Percentiles rank a stretch among this genome's conserved stretches.
Conservation (phyloP, 2,888 invertebrate species). For the Agapostemon virescens region DNA sequence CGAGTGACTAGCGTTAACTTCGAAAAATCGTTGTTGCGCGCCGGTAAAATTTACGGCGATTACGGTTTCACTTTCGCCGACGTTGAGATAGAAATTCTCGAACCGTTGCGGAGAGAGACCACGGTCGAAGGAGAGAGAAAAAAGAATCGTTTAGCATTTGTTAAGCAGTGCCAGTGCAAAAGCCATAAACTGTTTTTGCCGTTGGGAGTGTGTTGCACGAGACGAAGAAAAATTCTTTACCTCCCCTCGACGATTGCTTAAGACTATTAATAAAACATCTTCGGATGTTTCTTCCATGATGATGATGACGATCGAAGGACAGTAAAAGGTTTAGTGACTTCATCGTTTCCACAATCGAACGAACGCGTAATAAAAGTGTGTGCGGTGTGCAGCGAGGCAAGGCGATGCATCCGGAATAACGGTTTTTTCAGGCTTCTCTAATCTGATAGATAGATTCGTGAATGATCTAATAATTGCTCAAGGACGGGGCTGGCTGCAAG, state of each 20-base stretch:
- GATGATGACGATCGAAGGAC: slow-evolving; percentile 24
- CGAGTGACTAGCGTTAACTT: neutral
- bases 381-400: neutral
- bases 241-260: neutral
- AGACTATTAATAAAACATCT: slow-evolving; percentile 39
- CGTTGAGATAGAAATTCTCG: neutral
- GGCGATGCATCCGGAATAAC: slow-evolving; percentile 35
- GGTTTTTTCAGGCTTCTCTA: slow-evolving; percentile 45
- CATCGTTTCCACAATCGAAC: slow-evolving; percentile 32
- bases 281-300: slow-evolving; percentile 1
- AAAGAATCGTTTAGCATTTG: neutral
- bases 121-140: too few species aligned
- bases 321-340: slow-evolving; percentile 40
- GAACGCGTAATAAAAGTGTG: slow-evolving; percentile 20
- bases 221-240: neutral
- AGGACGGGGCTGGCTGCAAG: slow-evolving; percentile 40
- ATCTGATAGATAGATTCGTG: slow-evolving; percentile 55
- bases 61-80: neutral
- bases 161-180: neutral
- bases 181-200: neutral
- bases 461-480: slow-evolving; percentile 61
- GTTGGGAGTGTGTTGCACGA: too few species aligned
- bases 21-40: neutral
- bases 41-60: neutral
- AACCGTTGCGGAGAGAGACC: neutral